Conservation (phyloP, 2,797 vertebrate genomes). For the Chromis chromis region DNA sequence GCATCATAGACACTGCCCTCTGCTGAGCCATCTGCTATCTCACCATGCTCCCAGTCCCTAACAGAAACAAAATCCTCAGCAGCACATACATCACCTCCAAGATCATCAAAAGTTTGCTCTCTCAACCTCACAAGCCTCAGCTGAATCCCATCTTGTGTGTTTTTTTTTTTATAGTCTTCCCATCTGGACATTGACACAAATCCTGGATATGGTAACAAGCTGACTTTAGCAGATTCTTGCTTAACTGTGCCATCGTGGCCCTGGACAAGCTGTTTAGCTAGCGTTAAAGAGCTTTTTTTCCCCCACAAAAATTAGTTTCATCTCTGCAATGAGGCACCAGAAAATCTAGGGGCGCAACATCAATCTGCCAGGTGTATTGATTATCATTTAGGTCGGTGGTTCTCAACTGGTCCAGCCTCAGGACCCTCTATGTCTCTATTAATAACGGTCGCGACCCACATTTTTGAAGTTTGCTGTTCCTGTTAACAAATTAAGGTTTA, state of each 20-base stretch:
- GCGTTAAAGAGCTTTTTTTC: slow-evolving; percentile 6
- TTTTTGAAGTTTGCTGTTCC: too few relatives aligned
- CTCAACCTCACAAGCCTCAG: slow-evolving; percentile 10
- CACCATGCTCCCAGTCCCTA: slow-evolving; percentile 15
- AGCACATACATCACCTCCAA: slow-evolving; percentile 26
- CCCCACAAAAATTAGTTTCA: too few relatives aligned
- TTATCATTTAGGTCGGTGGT: too few relatives aligned
- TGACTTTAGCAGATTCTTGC: slow-evolving; percentile 27
- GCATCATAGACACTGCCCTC: slow-evolving; percentile 55
- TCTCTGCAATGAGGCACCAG: not conserved
- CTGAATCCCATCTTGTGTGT: not conserved
- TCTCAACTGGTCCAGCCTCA: too few relatives aligned
- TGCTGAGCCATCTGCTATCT: slow-evolving; percentile 64
- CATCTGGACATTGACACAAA: slow-evolving; percentile 51
- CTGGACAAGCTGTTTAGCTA: slow-evolving; percentile 23
- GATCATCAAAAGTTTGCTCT: slow-evolving; percentile 34
- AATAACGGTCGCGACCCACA: too few relatives aligned
- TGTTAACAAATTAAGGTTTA: too few relatives aligned
- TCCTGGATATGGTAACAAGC: slow-evolving; percentile 22
- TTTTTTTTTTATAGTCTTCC: slow-evolving; percentile 2
- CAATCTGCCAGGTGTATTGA: too few relatives aligned
- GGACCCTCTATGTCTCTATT: too few relatives aligned
- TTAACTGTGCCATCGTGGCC: not conserved
- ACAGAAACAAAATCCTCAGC: slow-evolving; percentile 32
- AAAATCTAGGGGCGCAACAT: too few relatives aligned